phyloP scores from a whole-genome alignment of 2,888 invertebrate genomes.

The Ectobius pallidus region DNA sequence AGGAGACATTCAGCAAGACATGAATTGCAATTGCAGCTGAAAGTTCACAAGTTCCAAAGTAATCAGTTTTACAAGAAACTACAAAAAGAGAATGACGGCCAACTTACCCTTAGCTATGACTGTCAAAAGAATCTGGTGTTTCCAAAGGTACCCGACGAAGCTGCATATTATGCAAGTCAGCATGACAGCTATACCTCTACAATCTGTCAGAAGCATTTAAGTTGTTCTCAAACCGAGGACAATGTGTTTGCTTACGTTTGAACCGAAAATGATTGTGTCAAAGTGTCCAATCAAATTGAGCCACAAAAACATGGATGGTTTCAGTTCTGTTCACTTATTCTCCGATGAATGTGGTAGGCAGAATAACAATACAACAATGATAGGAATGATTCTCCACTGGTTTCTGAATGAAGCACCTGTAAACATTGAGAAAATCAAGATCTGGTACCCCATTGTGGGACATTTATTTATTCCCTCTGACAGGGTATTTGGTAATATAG shows the following conservation, averaged over 20 bases:
- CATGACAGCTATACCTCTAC: slow-evolving; percentile 51
- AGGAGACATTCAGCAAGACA: background rate
- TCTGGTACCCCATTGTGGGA: slow-evolving; percentile 20
- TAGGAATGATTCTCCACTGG: slow-evolving; percentile 17
- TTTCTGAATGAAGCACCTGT: slow-evolving; percentile 1
- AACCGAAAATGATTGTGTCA: slow-evolving; percentile 48
- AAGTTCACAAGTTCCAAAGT: slow-evolving; percentile 44
- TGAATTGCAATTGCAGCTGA: background rate
- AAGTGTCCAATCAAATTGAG: slow-evolving; percentile 48
- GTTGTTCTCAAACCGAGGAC: slow-evolving; percentile 43
- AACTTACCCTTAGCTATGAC: slow-evolving; percentile 47
- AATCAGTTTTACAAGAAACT: slow-evolving; percentile 45
- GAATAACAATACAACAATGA: slow-evolving; percentile 24
- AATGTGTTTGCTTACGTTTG: slow-evolving; percentile 48
- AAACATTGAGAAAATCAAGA: slow-evolving; percentile 13
- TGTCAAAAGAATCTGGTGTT: slow-evolving; percentile 49
- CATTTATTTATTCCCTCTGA: background rate
- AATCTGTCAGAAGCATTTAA: slow-evolving; percentile 49
- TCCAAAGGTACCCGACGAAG: slow-evolving; percentile 50
- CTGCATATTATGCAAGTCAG: slow-evolving; percentile 50
- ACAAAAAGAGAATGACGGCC: slow-evolving; percentile 39
- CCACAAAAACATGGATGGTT: slow-evolving; percentile 1
- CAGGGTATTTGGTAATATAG: slow-evolving; percentile 25
- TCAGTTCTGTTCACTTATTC: slow-evolving; percentile 12
- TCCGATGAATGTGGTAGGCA: slow-evolving; percentile 11